Evolutionary conservation across 2,888 invertebrate species (phyloP).

Genomic region (Drosophila formosana): DNA sequence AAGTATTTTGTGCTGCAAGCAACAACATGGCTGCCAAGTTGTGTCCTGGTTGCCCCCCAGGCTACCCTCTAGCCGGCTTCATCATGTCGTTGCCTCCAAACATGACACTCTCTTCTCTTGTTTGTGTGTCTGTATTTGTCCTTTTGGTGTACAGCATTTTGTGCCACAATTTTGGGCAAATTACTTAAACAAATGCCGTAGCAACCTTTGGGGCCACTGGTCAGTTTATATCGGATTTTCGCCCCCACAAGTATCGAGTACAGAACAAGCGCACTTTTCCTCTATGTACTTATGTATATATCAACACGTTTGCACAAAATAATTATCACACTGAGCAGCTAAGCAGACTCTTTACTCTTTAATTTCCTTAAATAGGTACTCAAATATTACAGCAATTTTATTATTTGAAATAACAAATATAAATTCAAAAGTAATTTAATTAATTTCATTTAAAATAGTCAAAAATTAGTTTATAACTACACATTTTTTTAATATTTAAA

Average conservation of each 20-base stretch:
- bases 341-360: neutral
- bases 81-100: conserved; percentile 49
- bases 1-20: conserved; percentile 47
- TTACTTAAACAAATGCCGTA: conserved; percentile 71
- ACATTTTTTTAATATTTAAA: no score
- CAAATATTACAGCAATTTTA: neutral
- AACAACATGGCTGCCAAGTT: conserved; percentile 58
- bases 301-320: neutral
- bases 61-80: conserved; percentile 11
- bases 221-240: conserved; percentile 18
- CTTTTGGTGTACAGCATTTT: conserved; percentile 62
- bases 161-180: conserved; percentile 70
- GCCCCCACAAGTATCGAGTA: conserved; percentile 1
- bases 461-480: no score
- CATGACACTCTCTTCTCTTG: conserved; percentile 47
- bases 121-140: conserved; percentile 19
- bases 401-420: no score
- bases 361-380: neutral
- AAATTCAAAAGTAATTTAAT: neutral
- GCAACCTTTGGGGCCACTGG: conserved; percentile 31
- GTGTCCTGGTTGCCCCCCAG: conserved; percentile 15
- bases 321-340: neutral
- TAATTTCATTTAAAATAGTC: neutral
- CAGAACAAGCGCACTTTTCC: neutral
- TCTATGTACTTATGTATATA: neutral